These are phyloP conservation scores for Nesidiocoris tenuis DNA, from an alignment of 2,888 invertebrate species.

Conservation along the genomic window DNA sequence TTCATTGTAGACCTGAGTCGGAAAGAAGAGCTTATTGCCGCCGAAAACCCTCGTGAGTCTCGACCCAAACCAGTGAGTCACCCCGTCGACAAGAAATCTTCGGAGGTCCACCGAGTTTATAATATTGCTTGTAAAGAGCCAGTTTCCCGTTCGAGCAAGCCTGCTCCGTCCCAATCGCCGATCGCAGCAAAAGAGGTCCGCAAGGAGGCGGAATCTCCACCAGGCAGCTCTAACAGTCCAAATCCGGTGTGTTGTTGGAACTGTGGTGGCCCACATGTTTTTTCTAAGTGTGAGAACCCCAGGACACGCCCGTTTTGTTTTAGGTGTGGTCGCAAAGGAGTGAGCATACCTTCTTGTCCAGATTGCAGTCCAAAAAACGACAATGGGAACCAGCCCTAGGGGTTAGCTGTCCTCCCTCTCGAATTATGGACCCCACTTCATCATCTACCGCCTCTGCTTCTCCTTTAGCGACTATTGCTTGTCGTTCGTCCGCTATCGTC, in stretches of 20 bases:
- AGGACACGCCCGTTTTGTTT: conserved; percentile 22
- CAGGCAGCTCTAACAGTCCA: not conserved
- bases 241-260: conserved; percentile 9
- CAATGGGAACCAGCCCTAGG: conserved; percentile 22
- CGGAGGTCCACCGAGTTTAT: too few species aligned
- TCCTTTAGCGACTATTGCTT: too few species aligned
- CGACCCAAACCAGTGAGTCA: not conserved
- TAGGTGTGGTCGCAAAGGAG: conserved; percentile 17
- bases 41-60: not conserved
- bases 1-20: conserved; percentile 1
- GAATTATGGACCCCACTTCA: not conserved
- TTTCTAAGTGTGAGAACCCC: conserved; percentile 8
- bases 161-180: too few species aligned
- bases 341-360: conserved; percentile 7
- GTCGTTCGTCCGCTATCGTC: too few species aligned
- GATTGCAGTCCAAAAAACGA: conserved; percentile 11
- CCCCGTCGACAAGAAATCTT: too few species aligned
- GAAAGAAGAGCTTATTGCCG: conserved; percentile 17
- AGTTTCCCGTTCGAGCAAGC: too few species aligned
- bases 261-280: conserved; percentile 7
- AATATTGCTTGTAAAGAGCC: too few species aligned
- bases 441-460: too few species aligned
- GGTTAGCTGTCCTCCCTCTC: conserved; percentile 7
- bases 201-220: too few species aligned
- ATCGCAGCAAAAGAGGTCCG: too few species aligned